These are phyloP conservation scores for Oreotrochilus melanogaster DNA, from an alignment of 2,113 vertebrate genomes.

Conservation along the genomic window DNA sequence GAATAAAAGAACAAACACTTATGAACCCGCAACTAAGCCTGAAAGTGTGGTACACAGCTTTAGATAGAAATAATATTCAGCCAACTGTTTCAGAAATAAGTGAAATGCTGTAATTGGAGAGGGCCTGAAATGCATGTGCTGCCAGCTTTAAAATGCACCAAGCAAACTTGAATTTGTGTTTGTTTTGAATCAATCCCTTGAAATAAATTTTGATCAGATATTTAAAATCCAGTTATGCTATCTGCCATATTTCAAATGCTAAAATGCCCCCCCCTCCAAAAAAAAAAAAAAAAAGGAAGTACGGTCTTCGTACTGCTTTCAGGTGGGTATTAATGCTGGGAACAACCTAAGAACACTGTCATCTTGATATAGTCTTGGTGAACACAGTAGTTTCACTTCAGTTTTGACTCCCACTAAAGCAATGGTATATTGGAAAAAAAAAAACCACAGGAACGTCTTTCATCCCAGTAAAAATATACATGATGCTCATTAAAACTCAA, in stretches of 20 bases:
- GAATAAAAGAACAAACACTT: constrained; percentile 67
- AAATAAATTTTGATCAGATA: constrained; percentile 71
- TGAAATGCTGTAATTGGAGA: constrained; percentile 44
- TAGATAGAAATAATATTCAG: constrained; percentile 31
- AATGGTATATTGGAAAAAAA: constrained; percentile 56
- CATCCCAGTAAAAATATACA: constrained; percentile 54
- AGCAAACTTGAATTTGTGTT: constrained; percentile 45
- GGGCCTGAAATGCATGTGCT: background rate
- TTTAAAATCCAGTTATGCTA: constrained; percentile 71
- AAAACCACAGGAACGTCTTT: constrained; percentile 32
- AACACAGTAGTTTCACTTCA: constrained; percentile 38
- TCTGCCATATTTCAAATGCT: constrained; percentile 58
- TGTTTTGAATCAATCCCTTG: constrained; percentile 61
- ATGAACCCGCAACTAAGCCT: constrained; percentile 32
- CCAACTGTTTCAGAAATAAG: constrained; percentile 41
- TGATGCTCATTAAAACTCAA: constrained; percentile 26
- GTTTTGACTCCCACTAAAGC: constrained; percentile 54
- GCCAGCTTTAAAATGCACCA: constrained; percentile 37
- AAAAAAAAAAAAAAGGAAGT: constrained; percentile 4
- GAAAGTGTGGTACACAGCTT: constrained; percentile 37
- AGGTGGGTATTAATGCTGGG: constrained; percentile 75
- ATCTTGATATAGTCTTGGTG: constrained; percentile 61
- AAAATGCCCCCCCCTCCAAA: constrained; percentile 35
- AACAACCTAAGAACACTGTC: constrained; percentile 49
- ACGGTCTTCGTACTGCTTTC: constrained; percentile 63